phyloP scores from a whole-genome alignment of 2,113 vertebrate genomes.

The Cnemophilus loriae region DNA sequence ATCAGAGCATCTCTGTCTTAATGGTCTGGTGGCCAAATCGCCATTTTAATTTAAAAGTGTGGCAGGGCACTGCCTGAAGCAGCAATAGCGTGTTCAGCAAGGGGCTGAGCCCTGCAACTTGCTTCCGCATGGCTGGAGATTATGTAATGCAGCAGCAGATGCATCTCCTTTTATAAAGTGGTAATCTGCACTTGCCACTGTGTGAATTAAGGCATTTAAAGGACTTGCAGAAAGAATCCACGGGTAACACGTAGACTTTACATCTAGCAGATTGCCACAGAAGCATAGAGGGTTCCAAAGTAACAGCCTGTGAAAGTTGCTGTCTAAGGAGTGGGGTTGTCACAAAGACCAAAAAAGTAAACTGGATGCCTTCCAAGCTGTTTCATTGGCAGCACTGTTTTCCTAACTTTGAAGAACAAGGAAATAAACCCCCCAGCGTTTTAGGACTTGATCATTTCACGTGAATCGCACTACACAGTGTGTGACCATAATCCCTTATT shows the following conservation, averaged over 20 bases:
- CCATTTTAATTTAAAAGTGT: slow-evolving; percentile 3
- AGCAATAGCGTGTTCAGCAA: not conserved
- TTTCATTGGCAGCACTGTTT: not conserved
- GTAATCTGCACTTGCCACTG: not conserved
- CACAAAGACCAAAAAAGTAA: not conserved
- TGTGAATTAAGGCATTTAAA: not conserved
- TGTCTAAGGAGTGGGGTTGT: not conserved
- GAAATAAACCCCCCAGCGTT: not conserved
- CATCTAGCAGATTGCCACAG: not conserved
- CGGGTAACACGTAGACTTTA: not conserved
- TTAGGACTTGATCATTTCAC: not conserved
- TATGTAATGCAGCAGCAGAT: slow-evolving; percentile 46
- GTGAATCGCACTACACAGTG: not conserved
- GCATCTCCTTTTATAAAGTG: not conserved
- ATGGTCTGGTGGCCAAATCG: not conserved
- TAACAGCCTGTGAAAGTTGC: not conserved
- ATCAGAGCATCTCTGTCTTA: not conserved
- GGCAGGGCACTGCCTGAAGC: not conserved
- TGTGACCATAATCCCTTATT: not conserved
- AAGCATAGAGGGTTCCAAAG: not conserved
- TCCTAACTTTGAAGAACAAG: not conserved
- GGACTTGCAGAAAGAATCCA: not conserved
- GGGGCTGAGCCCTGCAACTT: not conserved
- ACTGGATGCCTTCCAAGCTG: not conserved
- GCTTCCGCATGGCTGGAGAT: not conserved